A percentile compares a stretch with the other conserved stretches of the same genome.
These are phyloP conservation scores for Lasioglossum lativentre DNA, from an alignment of 2,888 invertebrate species.

Conservation along the genomic window DNA sequence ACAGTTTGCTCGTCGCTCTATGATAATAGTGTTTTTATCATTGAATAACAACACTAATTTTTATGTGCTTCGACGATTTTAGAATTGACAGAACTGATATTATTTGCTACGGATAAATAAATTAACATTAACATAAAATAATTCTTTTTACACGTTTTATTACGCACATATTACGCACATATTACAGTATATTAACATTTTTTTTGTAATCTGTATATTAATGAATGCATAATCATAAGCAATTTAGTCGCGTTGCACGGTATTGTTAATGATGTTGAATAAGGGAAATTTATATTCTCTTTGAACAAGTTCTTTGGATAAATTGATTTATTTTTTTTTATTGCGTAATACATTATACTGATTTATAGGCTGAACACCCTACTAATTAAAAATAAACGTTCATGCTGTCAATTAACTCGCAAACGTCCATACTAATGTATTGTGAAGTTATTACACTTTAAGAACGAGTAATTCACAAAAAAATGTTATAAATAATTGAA, in stretches of 20 bases:
- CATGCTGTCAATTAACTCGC: background rate
- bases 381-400: background rate
- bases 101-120: background rate
- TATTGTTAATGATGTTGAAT: background rate
- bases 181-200: too few species aligned
- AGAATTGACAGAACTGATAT: background rate
- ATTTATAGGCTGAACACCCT: background rate
- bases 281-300: background rate
- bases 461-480: background rate
- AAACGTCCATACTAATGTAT: background rate
- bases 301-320: background rate
- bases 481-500: background rate
- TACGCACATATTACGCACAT: too few species aligned
- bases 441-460: background rate
- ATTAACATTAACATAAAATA: background rate
- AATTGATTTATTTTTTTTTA: background rate
- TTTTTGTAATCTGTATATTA: too few species aligned
- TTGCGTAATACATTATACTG: background rate
- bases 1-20: background rate
- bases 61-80: background rate
- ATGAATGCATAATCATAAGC: background rate
- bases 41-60: background rate
- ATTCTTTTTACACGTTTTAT: background rate
- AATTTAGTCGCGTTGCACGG: background rate
- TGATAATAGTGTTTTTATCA: background rate